Evolutionary conservation across 2,797 vertebrate species (phyloP), one percentile per base, ranked within the genome.

Genomic region (Cyprinella venusta): DNA sequence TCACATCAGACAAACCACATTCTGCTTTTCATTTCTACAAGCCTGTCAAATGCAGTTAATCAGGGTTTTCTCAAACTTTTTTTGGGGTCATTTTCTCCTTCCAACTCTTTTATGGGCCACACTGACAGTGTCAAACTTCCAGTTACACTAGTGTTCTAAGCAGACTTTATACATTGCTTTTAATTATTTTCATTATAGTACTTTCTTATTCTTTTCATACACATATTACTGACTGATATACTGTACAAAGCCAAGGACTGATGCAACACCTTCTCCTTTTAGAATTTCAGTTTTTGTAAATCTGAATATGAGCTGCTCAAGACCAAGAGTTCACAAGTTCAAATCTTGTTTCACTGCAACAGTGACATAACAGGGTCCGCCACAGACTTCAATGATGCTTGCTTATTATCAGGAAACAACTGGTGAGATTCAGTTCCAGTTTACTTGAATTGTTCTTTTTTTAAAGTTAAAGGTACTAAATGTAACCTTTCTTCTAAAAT

Each of bases 1-100:
- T 75, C 64, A 56, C 24, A 40, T 80, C 48, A 24, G 71, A 33
- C 36, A 61, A 78, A 80, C 48, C 42, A 72, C 67, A 77, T 80
- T 68, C 40, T 8, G 69, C 68, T 71, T 19, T 59, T 81, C 77
- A 83, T 74, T 45, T 68, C 65, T 83, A 63, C 38, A 42, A 36
- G 45, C 52, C 26, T 82, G 84, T 83, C 80, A 72, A 38, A 52
- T 71, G 71, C 33, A 63, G 65, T 68, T 84, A 67, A 30, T 74
- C 48, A 56, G 21, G 26, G 36, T 19, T 54, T 77, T 70, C 40
- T 68, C 54, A 30, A 59, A 70, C 67, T 48, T 70, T 70, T 56
- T 45, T 54, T 48, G 4, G 38, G 38, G 24, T 6, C 26, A 4
- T 45, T 36, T 80, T 56, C 40, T 48, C 40, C 24, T 77, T 26